Evolutionary conservation across 92 coral and sea anemone genomes (phyloP).

Genomic region (Epizoanthus scotinus): DNA sequence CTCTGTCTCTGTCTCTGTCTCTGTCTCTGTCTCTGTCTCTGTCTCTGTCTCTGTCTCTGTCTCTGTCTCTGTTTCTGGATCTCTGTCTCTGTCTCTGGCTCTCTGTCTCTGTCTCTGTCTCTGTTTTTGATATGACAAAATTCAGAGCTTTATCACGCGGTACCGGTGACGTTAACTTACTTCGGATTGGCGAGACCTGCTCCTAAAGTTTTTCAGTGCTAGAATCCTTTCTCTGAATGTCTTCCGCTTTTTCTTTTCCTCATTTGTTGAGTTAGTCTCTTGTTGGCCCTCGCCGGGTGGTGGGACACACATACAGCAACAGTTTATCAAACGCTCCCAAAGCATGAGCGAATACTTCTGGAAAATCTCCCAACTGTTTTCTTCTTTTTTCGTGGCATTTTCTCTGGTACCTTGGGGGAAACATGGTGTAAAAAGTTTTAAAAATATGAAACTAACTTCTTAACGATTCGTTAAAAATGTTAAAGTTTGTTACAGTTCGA

Average conservation of each 20-base stretch:
- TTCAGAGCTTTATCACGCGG: no score
- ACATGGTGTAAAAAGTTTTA: no score
- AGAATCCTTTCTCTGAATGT: conserved; percentile 14
- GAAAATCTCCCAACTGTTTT: conserved; percentile 8
- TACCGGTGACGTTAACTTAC: not conserved
- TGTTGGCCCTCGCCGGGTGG: not conserved
- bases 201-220: not conserved
- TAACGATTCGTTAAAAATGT: not conserved
- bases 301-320: conserved; percentile 12
- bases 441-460: not conserved
- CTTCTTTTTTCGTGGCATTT: conserved; percentile 24
- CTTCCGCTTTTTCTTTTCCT: not conserved
- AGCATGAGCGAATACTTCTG: conserved; percentile 5
- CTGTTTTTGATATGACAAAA: not conserved
- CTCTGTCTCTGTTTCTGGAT: no score
- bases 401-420: conserved; percentile 30
- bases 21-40: no score
- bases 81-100: no score
- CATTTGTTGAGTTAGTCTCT: not conserved
- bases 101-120: no score
- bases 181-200: conserved; percentile 5
- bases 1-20: no score
- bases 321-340: conserved; percentile 25
- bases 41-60: no score
- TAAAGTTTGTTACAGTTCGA: no score